Base-by-base conservation (phyloP, 2,113 vertebrate genomes). In the Alectura lathami region DNA sequence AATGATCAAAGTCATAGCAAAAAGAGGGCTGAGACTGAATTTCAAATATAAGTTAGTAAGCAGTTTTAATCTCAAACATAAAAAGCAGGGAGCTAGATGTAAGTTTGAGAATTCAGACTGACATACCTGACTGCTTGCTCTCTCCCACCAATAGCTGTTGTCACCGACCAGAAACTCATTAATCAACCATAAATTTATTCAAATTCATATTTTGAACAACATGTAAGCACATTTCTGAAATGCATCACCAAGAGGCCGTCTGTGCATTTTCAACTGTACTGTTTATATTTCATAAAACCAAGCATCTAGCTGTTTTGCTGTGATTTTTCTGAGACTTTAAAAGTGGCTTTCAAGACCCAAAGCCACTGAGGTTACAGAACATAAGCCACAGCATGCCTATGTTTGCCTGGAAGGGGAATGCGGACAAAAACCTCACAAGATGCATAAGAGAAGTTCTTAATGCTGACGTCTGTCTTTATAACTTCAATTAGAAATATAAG, bases 191-290 rank as follows among this genome's bases (percentile, higher is more conserved):
- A 9, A 83, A 86, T 91, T 83, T 92, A 94, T 96, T 97, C 81
- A 94, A 91, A 97, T 95, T 94, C 67, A 24, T 94, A 86, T 92
- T 97, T 97, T 96, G 89, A 95, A 93, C 60, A 97, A 96, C 81
- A 96, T 83, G 77, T 95, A 96, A 92, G 70, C 64, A 69, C 89
- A 86, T 91, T 96, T 93, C 67, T 72, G 87, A 97, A 96, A 84
- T 84, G 42, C 66, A 92, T 95, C 77, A 95, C n/a, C 68, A 86
- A 93, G 69, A 93, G 96, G 69, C 92, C 86, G 97, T 97, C 90
- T 96, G 94, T 84, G 68, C 83, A 54, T 91, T 96, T 97, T 92
- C 80, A 95, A 74, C 77, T 42, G 63, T 40, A 83, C 21, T 75
- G 90, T 94, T 95, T 94, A 91, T 81, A 89, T 95, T 95, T 95